Conservation (phyloP, 2,797 vertebrate genomes). For the Coilia nasus region DNA sequence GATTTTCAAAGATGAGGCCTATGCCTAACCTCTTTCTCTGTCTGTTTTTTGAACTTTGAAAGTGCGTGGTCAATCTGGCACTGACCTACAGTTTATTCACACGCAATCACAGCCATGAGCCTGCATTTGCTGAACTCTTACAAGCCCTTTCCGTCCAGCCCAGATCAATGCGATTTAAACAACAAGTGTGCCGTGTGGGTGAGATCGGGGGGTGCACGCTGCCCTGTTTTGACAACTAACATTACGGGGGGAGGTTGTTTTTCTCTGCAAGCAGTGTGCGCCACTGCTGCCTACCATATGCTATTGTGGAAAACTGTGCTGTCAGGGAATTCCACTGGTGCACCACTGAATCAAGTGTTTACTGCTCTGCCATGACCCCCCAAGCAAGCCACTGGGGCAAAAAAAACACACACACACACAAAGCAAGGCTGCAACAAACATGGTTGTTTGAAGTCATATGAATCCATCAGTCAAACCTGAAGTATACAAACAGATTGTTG, state of each 20-base stretch:
- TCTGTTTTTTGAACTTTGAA: neutral
- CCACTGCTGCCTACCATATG: constrained; percentile 54
- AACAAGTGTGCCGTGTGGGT: neutral
- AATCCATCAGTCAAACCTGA: neutral
- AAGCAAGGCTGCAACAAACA: neutral
- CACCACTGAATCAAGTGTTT: constrained; percentile 42
- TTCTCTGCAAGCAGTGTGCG: constrained; percentile 39
- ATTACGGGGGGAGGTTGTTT: constrained; percentile 35
- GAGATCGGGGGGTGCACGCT: neutral
- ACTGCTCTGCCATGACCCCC: constrained; percentile 2
- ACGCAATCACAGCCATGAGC: neutral
- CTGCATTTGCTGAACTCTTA: neutral
- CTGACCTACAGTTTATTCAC: neutral
- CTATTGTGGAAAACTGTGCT: constrained; percentile 65
- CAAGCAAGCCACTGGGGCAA: constrained; percentile 12
- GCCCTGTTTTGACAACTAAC: constrained; percentile 6
- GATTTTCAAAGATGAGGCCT: neutral
- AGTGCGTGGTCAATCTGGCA: neutral
- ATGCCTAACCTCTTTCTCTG: neutral
- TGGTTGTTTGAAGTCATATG: neutral
- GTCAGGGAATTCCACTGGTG: constrained; percentile 68
- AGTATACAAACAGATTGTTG: neutral
- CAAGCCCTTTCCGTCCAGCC: neutral
- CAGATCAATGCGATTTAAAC: neutral
- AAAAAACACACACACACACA: neutral